Base-by-base conservation (phyloP, 2,113 vertebrate genomes). In the Felis chaus region DNA sequence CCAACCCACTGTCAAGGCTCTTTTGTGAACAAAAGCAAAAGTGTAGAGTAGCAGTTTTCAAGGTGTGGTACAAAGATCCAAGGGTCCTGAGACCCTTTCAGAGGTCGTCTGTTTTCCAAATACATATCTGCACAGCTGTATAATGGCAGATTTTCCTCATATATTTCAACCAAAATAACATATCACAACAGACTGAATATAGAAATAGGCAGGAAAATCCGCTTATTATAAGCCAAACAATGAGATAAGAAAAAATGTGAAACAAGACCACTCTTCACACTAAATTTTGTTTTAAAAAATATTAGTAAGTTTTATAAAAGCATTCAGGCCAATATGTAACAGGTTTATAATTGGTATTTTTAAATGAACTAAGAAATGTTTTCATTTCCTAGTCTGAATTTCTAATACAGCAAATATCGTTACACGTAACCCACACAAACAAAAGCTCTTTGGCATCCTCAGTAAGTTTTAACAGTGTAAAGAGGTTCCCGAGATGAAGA, bases 251-350 rank as follows among this genome's bases (percentile, higher is more conserved):
- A 82, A 89, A 96, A 76, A 82, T 71, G 21, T 71, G 83, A 91
- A 91, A 57, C n/a, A 68, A 86, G 39, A 25, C 9, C 50, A 50
- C 36, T 95, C 36, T 85, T 93, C 21, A 66, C 13, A 86, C 36
- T 66, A 73, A 57, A 74, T 53, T 86, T 82, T 87, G 9, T 91
- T 92, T 95, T 41, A 48, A n/a, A 65, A 94, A 95, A 89, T 65
- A 39, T 0, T 85, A 45, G 45, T 78, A 88, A 66, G 65, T 86
- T 93, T 89, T 55, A 93, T 57, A 69, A 89, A 96, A 95, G 4
- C 78, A 92, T 63, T 81, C 50, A 82, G 50, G 48, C 25, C 92
- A 87, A 45, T 19, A 95, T 71, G 13, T 9, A 85, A 73, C 25
- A 69, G 33, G 13, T 14, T 50, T 93, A 65, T 93, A 57, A 68